Percentiles rank a stretch among this genome's conserved stretches.
phyloP scores from a whole-genome alignment of 2,113 vertebrate species.

The Microtus montanus region DNA sequence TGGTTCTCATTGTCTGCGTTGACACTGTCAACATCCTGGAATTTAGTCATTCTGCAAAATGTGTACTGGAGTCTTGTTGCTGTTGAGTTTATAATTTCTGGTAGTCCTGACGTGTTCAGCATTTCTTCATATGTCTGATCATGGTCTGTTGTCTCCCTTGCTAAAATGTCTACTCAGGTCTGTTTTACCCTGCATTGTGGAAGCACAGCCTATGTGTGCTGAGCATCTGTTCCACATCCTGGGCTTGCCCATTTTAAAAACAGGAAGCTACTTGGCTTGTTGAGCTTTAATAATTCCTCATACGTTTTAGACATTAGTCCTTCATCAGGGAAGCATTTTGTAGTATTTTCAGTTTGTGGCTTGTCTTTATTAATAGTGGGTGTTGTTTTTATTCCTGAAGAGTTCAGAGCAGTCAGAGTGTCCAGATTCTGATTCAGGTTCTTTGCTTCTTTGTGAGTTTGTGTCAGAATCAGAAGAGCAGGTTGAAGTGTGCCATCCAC shows the following conservation, averaged over 20 bases:
- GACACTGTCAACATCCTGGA: not conserved
- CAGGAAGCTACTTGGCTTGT: not conserved
- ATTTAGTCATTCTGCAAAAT: not conserved
- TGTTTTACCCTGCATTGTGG: not conserved
- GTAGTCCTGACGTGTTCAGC: not conserved
- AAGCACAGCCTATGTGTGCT: not conserved
- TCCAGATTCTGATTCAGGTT: not conserved
- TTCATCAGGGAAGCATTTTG: not conserved
- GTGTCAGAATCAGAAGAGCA: not conserved
- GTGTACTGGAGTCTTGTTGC: too few species aligned
- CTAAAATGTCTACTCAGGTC: not conserved
- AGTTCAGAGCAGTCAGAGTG: not conserved
- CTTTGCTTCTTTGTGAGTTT: not conserved
- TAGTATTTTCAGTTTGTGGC: not conserved
- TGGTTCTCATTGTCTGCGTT: too few species aligned
- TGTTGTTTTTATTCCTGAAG: not conserved
- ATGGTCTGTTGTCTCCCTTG: too few species aligned
- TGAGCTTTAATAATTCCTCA: not conserved
- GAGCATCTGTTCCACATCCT: not conserved
- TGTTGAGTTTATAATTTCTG: not conserved
- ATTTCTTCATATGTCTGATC: not conserved
- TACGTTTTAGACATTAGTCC: not conserved
- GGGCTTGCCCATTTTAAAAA: not conserved
- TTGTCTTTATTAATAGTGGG: not conserved
- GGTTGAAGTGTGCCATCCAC: not conserved